Evolutionary conservation across 2,888 invertebrate species (phyloP), one percentile per base, ranked within the genome.

Genomic region (Penaeus monodon): DNA sequence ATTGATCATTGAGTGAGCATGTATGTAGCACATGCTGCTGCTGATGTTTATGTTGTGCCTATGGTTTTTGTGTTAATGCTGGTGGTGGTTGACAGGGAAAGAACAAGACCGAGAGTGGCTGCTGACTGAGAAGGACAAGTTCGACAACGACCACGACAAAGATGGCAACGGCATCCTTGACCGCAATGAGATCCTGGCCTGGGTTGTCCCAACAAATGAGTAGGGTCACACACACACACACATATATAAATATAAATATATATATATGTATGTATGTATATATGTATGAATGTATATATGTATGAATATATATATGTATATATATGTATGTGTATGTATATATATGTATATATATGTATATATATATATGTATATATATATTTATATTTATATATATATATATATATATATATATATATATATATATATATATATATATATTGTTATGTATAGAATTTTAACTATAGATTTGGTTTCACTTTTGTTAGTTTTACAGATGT

Each of bases 171-270:
- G 98, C 0, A 93, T 94, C 90, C 93, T 99, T 77, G 95, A 95
- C 91, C 94, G 94, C 0, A 93, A 94, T 85, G 99, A 99, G 94
- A 95, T 99, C 84, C 93, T 95, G 70, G 94, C 95, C 1, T 99
- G 99, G 99, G 94, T 97, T 90, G 95, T 98, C 70, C 98, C 98
- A 0, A 96, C 96, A 91, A 97, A 97, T 92, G 95, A 96, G 96
- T 96, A 92, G 94, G 95, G 94, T 17, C 14, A 20, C 44, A 14
- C 14, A 57, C 14, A 10, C 7, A 38, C 7, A 38, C 7, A 8
- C 44, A 79, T 44, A 27, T 77, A 14, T 44, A 66, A 38, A 8
- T 38, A 38, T 38, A 38, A 38, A 6, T 38, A 38, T 38, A 38
- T 38, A 38, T n/a, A 6, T 38, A 38, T 38, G 6, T 38, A 38